These are phyloP conservation scores for Rana temporaria DNA, from an alignment of 2,113 vertebrate genomes.

Conservation along the genomic window DNA sequence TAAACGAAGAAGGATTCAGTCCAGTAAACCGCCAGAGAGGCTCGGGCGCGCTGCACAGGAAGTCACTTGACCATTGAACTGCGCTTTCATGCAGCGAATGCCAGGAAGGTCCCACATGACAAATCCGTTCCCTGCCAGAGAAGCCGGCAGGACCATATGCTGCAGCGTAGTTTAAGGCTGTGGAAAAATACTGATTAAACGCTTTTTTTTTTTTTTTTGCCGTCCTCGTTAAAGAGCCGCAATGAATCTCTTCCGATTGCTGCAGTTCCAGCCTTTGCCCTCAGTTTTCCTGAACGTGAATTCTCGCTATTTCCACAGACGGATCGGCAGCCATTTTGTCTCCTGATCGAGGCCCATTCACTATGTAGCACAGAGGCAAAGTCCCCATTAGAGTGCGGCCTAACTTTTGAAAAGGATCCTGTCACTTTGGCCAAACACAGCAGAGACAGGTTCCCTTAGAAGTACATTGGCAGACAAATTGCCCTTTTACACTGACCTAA, in stretches of 20 bases:
- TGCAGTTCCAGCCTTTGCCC: not conserved
- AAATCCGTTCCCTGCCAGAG: slow-evolving; percentile 24
- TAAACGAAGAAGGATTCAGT: not conserved
- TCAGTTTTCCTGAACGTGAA: no score
- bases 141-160: slow-evolving; percentile 39
- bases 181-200: slow-evolving; percentile 42
- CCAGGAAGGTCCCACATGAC: slow-evolving; percentile 43
- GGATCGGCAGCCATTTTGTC: slow-evolving; percentile 14
- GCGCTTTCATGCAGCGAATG: slow-evolving; percentile 33
- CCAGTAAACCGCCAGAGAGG: slow-evolving; percentile 15
- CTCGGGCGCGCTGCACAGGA: slow-evolving; percentile 19
- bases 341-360: not conserved
- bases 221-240: not conserved
- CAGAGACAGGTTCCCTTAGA: no score
- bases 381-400: no score
- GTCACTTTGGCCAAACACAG: no score
- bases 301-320: no score
- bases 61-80: slow-evolving; percentile 52
- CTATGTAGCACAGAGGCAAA: no score
- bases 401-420: no score
- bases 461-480: no score
- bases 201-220: not conserved
- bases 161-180: slow-evolving; percentile 17
- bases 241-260: not conserved
- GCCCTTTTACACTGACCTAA: no score